Conservation (phyloP, 2,113 vertebrate genomes). For the Dicrurus megarhynchus region DNA sequence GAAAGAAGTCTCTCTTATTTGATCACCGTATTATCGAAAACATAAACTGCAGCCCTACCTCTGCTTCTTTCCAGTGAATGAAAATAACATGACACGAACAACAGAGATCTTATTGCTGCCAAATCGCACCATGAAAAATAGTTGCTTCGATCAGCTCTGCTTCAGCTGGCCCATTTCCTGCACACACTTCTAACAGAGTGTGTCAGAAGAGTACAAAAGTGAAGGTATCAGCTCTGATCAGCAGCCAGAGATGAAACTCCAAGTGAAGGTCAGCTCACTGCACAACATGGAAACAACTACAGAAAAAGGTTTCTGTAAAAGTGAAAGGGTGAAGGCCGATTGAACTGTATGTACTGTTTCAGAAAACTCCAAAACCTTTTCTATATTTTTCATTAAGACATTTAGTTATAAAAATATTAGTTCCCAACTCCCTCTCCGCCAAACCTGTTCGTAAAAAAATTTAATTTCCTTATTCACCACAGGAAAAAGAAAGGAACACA, state of each 20-base stretch:
- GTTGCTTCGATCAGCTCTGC: no score
- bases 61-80: background rate
- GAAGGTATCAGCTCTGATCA: no score
- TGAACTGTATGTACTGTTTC: background rate
- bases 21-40: background rate
- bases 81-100: background rate
- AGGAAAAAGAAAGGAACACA: background rate
- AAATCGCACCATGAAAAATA: background rate
- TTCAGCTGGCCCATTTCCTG: no score
- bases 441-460: background rate
- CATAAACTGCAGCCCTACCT: background rate
- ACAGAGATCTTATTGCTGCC: background rate
- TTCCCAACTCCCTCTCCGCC: background rate
- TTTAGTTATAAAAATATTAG: background rate
- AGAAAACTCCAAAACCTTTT: background rate
- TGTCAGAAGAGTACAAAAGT: no score
- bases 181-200: no score
- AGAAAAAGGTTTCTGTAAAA: background rate
- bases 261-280: no score
- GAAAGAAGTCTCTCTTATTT: slow-evolving; percentile 11
- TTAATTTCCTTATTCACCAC: background rate
- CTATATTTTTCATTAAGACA: background rate
- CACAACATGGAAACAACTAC: no score
- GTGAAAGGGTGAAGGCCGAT: background rate
- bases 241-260: no score